Percentiles rank a stretch among this genome's conserved stretches.
Conservation (phyloP, 1,140 invertebrate genomes). For the Alviniconcha marisindica region DNA sequence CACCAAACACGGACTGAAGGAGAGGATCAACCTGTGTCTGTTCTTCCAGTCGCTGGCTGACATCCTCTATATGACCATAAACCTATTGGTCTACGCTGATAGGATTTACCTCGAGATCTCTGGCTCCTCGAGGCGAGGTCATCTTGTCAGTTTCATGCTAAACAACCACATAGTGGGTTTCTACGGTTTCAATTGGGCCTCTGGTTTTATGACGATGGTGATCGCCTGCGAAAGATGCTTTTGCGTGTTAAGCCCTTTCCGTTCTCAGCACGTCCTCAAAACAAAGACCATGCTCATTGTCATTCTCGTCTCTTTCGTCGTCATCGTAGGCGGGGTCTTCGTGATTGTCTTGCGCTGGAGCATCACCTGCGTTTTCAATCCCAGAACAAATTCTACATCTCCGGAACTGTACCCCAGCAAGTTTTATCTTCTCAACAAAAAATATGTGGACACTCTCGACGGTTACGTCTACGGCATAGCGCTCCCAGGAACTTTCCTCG, state of each 20-base stretch:
- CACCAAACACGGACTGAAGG: too few relatives aligned
- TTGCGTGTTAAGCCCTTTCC: not conserved
- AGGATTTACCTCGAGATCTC: too few relatives aligned
- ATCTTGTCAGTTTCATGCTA: not conserved
- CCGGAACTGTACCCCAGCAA: not conserved
- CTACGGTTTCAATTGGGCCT: not conserved
- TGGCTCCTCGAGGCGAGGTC: not conserved
- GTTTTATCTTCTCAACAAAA: slow-evolving; percentile 16
- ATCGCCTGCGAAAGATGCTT: slow-evolving; percentile 30
- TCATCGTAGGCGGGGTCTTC: not conserved
- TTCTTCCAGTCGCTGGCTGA: too few relatives aligned
- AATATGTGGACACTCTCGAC: not conserved
- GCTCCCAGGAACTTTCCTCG: not conserved
- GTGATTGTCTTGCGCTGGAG: not conserved
- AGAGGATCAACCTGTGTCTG: too few relatives aligned
- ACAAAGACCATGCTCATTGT: not conserved
- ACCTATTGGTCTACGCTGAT: too few relatives aligned
- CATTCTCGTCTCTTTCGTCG: not conserved
- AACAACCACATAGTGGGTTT: not conserved
- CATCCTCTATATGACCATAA: too few relatives aligned
- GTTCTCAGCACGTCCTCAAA: not conserved
- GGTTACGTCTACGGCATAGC: slow-evolving; percentile 12
- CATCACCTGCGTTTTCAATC: slow-evolving; percentile 5
- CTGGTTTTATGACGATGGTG: slow-evolving; percentile 16
- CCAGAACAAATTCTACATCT: not conserved